Evolutionary conservation across 2,797 vertebrate species (phyloP), one percentile per base, ranked within the genome.

Genomic region (Notamacropus eugenii): DNA sequence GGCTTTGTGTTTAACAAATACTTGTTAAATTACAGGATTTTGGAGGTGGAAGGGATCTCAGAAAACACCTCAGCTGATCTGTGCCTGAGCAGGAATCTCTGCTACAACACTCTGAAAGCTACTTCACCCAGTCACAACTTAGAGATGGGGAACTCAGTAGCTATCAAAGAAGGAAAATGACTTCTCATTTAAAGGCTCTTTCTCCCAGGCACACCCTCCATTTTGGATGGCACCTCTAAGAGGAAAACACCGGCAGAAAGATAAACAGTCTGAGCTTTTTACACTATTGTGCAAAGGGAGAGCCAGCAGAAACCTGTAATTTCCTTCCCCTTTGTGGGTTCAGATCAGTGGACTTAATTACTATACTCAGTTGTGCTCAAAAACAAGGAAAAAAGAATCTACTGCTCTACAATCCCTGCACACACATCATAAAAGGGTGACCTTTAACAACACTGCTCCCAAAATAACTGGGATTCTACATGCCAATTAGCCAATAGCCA

Each of bases 391-490:
- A 14, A 54, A 27, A 90, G 27, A 10, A 74, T 19, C 50, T 1
- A 5, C 0, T 13, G 14, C 16, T 87, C 74, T 31, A 57, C 1
- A 1, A 57, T 10, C n/a, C 90, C 55, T 55, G 34, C 5, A 74
- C 62, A 74, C 6, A 8, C n/a, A 74, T 91, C 19, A 93, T 92
- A n/a, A 59, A 90, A 74, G 59, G 55, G 4, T 1, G 13, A 94
- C 92, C 57, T 29, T 57, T 52, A 95, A 29, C 55, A 10, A 28
- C 12, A 91, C 29, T 74, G 40, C 24, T 94, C 59, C 54, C 92
- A 11, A 87, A 96, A 97, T 16, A 96, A 93, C 93, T 56, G 91
- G 0, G 12, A 40, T 11, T 46, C 90, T 31, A 29, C 13, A 54
- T 40, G 34, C 52, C 52, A 22, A 28, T 19, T 1, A 67, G 31